Conservation (phyloP, 2,888 invertebrate genomes). For the Cordilura impudica region DNA sequence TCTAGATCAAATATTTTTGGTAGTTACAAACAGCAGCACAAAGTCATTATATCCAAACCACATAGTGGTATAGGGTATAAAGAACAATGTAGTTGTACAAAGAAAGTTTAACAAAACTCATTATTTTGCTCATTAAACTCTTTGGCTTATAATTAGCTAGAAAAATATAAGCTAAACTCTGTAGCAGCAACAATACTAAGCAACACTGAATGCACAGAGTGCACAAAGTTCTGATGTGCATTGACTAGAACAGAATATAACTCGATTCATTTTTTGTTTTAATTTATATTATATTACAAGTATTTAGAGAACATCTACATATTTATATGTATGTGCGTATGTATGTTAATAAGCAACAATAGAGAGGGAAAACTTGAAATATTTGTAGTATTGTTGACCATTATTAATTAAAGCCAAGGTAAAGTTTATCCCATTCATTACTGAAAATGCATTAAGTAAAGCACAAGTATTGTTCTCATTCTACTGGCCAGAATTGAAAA, state of each 20-base stretch:
- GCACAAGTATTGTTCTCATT: neutral
- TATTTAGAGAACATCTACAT: too few relatives aligned
- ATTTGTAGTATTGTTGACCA: conserved; percentile 17
- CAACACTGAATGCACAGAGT: conserved; percentile 6
- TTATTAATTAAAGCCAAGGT: conserved; percentile 28
- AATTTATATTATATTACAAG: conserved; percentile 33
- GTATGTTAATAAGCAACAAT: conserved; percentile 9
- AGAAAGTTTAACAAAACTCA: conserved; percentile 49
- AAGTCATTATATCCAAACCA: too few relatives aligned
- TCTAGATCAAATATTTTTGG: too few relatives aligned
- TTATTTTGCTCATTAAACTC: conserved; percentile 57
- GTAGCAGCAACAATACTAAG: neutral
- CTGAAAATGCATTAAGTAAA: neutral
- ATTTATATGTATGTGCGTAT: conserved; percentile 9
- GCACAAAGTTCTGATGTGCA: neutral
- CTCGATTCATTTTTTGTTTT: neutral
- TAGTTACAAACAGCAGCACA: too few relatives aligned
- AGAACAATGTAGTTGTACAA: neutral
- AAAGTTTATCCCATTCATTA: neutral
- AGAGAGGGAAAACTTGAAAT: conserved; percentile 1
- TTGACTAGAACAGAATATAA: neutral
- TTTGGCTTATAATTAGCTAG: conserved; percentile 50
- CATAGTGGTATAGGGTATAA: too few relatives aligned
- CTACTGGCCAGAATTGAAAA: too few relatives aligned
- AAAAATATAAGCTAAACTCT: neutral